Evolutionary conservation across 2,888 invertebrate species (phyloP).

Genomic region (Zygaena filipendulae): DNA sequence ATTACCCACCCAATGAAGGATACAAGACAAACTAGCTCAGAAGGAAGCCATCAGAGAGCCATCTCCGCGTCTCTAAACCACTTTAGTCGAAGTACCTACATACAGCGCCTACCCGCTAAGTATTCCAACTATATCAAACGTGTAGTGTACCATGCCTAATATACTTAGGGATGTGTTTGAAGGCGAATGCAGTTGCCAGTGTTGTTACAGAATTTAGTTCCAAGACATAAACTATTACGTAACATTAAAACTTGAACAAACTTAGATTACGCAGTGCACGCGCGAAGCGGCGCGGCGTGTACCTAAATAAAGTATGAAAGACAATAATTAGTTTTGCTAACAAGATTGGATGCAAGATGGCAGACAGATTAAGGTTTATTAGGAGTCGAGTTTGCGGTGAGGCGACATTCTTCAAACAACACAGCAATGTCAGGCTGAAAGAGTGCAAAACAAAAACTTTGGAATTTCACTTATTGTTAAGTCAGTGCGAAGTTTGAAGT

Average conservation of each 20-base stretch:
- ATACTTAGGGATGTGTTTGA: constrained; percentile 44
- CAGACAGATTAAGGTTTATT: constrained; percentile 50
- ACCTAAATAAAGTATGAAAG: constrained; percentile 37
- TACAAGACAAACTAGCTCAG: constrained; percentile 42
- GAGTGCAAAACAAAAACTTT: no score
- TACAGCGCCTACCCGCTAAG: constrained; percentile 37
- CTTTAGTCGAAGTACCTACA: constrained; percentile 38
- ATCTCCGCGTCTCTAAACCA: constrained; percentile 39
- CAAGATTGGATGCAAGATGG: constrained; percentile 50
- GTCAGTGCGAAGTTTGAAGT: no score
- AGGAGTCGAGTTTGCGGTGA: constrained; percentile 29
- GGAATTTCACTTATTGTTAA: no score
- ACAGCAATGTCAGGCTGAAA: no score
- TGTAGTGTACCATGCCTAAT: constrained; percentile 37
- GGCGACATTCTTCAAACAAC: constrained; percentile 37
- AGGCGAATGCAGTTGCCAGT: constrained; percentile 48
- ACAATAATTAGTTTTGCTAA: constrained; percentile 52
- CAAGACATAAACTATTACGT: constrained; percentile 31
- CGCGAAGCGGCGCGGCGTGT: constrained; percentile 27
- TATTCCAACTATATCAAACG: constrained; percentile 42
- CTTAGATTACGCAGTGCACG: constrained; percentile 31
- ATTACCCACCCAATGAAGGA: constrained; percentile 43
- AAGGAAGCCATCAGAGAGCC: constrained; percentile 40
- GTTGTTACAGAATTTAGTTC: constrained; percentile 42
- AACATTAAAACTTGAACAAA: constrained; percentile 42